Base-by-base conservation (phyloP, 2,888 invertebrate genomes). In the Pterobdella sp. region DNA sequence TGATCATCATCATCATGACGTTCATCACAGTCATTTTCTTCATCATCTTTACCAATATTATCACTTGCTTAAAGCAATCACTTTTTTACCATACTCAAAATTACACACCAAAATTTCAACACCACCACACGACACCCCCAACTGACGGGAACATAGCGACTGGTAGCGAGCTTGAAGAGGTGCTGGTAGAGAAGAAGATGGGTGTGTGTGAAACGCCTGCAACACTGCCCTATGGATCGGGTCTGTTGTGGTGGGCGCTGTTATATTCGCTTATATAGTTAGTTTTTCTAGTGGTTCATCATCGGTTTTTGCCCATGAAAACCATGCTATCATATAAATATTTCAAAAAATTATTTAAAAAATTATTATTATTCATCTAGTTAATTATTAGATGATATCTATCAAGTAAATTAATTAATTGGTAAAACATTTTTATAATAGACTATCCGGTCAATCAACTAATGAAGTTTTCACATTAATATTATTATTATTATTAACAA, bases 91-190 rank as follows among this genome's bases (percentile, higher is more conserved):
- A 67, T 10, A 7, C 22, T 10, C 67, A 67, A 34, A 22, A 67
- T 10, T 22, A 4, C 31, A 29, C 10, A 14, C 4, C 14, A n/a
- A 67, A 31, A 31, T 29, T 10, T n/a, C 31, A 63, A 14, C 7
- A 63, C n/a, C 63, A 7, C n/a, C 63, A 63, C 7, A 63, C 26
- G 10, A 63, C 63, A 29, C 26, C 63, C n/a, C 34, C 32, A 22
- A 52, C 37, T 22, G 14, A 89, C 88, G 81, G 88, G 87, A 79
- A 88, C 88, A 80, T 91, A 91, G 78, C 88, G 86, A 79, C 89
- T 89, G 36, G 87, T 88, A 1, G 88, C 85, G 65, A 91, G 82
- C 72, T 86, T 84, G 70, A 89, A 85, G 36, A 91, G 81, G 80
- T 89, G 87, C 32, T 87, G 80, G 79, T 90, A 84, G 72, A 90